Conservation (phyloP, 2,888 invertebrate species). For the Ramazzottius varieornatus region DNA sequence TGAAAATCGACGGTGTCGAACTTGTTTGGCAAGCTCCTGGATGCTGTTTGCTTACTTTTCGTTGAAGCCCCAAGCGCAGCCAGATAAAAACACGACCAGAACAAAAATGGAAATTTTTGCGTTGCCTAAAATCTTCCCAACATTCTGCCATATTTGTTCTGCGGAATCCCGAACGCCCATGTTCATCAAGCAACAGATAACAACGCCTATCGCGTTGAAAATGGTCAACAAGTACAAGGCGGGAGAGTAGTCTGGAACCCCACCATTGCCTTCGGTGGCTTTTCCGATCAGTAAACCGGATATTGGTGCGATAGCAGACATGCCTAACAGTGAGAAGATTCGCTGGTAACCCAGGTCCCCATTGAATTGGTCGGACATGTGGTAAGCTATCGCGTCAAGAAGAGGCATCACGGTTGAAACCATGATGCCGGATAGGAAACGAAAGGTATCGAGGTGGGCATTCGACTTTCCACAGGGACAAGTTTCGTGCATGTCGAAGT, state of each 20-base stretch:
- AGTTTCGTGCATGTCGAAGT: not conserved
- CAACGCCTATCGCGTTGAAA: conserved; percentile 10
- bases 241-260: conserved; percentile 11
- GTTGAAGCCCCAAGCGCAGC: not conserved
- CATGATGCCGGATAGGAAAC: not conserved
- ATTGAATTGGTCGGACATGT: not conserved
- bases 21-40: too few relatives aligned
- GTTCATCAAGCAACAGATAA: conserved; percentile 5
- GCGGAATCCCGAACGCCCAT: not conserved
- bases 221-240: conserved; percentile 11
- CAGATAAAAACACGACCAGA: not conserved
- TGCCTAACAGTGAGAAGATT: not conserved
- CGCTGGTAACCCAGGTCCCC: not conserved
- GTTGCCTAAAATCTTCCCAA: not conserved
- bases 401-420: not conserved
- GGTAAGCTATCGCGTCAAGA: not conserved
- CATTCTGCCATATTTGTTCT: not conserved
- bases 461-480: not conserved
- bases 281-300: not conserved
- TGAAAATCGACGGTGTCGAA: too few relatives aligned
- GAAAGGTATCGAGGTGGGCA: not conserved
- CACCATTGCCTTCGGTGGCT: not conserved
- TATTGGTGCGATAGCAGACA: not conserved
- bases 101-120: not conserved
- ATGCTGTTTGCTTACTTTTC: not conserved